Percentiles rank a stretch among this genome's conserved stretches.
phyloP scores from a whole-genome alignment of 2,797 vertebrate species.

The Amphiprion clarkii region DNA sequence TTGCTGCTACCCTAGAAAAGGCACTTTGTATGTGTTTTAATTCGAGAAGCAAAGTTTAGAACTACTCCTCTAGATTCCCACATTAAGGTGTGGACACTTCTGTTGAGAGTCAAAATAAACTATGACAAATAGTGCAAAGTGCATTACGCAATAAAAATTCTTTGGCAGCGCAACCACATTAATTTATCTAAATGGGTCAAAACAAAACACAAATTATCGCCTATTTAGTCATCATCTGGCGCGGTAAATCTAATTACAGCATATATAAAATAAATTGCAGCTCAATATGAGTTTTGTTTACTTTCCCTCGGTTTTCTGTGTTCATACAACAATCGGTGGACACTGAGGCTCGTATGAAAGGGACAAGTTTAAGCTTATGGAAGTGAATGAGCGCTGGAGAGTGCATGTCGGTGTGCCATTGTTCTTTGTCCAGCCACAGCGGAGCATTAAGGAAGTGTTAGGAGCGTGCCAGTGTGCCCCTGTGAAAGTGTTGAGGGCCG shows the following conservation, averaged over 20 bases:
- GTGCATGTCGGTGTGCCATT: slow-evolving; percentile 73
- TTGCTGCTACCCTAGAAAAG: not conserved
- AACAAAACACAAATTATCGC: slow-evolving; percentile 21
- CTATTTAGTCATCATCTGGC: slow-evolving; percentile 2
- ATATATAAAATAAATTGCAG: slow-evolving; percentile 27
- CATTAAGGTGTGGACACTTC: slow-evolving; percentile 47
- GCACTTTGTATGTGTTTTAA: slow-evolving; percentile 23
- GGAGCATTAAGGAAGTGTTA: slow-evolving; percentile 84
- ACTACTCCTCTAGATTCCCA: slow-evolving; percentile 3
- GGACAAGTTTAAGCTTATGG: slow-evolving; percentile 63
- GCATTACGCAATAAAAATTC: slow-evolving; percentile 26
- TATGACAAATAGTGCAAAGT: slow-evolving; percentile 48
- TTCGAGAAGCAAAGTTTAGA: slow-evolving; percentile 21
- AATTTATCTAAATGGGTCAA: slow-evolving; percentile 22
- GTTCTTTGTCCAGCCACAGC: slow-evolving; percentile 81
- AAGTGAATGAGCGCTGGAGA: slow-evolving; percentile 70
- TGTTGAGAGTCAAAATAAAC: slow-evolving; percentile 59
- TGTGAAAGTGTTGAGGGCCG: slow-evolving; percentile 78
- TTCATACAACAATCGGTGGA: slow-evolving; percentile 28
- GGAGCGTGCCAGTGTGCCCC: slow-evolving; percentile 82
- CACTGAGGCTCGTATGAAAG: slow-evolving; percentile 52
- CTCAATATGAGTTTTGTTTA: slow-evolving; percentile 19
- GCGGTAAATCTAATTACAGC: slow-evolving; percentile 15
- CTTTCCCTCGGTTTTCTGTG: slow-evolving; percentile 31
- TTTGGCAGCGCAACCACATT: slow-evolving; percentile 37